Conservation (phyloP, 2,113 vertebrate species). For the Barbus barbus region DNA sequence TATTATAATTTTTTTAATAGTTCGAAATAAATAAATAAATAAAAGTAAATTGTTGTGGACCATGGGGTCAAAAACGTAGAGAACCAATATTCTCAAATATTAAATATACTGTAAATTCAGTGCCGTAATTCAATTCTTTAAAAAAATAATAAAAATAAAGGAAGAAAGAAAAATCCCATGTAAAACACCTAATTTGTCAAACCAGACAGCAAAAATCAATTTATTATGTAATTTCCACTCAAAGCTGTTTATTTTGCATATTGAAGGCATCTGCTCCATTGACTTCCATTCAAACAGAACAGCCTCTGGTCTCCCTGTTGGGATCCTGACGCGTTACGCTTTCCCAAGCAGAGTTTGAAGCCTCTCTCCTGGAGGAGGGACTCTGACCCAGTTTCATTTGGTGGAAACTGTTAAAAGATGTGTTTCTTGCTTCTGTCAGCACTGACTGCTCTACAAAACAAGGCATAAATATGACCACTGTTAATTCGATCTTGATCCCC, state of each 20-base stretch:
- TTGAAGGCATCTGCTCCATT: constrained; percentile 2
- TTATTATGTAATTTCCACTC: background rate
- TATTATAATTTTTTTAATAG: too few species aligned
- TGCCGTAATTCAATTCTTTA: background rate
- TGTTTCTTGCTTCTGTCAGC: background rate
- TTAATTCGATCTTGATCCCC: constrained; percentile 4
- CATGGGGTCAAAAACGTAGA: background rate
- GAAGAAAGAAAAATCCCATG: too few species aligned
- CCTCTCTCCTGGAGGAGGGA: background rate
- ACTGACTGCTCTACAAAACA: background rate
- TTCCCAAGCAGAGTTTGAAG: background rate
- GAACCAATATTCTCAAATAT: background rate
- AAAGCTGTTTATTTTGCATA: background rate
- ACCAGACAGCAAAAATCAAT: background rate
- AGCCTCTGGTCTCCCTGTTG: background rate
- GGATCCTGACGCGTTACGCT: background rate
- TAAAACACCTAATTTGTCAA: background rate
- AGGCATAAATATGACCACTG: background rate
- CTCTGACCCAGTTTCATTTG: constrained; percentile 21
- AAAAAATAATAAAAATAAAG: too few species aligned
- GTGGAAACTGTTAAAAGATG: constrained; percentile 12
- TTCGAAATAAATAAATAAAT: too few species aligned
- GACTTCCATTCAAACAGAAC: constrained; percentile 3
- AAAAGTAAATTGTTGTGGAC: background rate
- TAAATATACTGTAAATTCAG: background rate